These are phyloP conservation scores for Argyresthia albistria DNA, from an alignment of 2,888 invertebrate genomes.

Conservation along the genomic window DNA sequence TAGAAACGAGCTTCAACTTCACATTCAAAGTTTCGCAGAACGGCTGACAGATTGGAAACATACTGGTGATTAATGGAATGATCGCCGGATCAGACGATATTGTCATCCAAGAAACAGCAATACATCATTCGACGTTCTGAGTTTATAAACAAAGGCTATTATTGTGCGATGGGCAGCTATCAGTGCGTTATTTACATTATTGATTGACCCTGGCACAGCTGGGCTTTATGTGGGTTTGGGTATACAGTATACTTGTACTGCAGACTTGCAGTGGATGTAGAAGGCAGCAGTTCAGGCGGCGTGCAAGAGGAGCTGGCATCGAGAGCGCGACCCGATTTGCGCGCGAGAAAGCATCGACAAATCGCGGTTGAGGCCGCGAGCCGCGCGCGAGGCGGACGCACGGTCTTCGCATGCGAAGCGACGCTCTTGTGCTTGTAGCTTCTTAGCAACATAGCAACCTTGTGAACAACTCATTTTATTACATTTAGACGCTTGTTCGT, in stretches of 20 bases:
- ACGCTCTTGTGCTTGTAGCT: not conserved
- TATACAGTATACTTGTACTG: constrained; percentile 18
- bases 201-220: constrained; percentile 44
- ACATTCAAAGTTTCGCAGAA: too few relatives aligned
- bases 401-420: constrained; percentile 42
- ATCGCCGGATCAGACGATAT: too few relatives aligned
- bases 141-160: not conserved
- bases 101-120: too few relatives aligned
- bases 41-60: too few relatives aligned
- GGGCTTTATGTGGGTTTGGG: constrained; percentile 21
- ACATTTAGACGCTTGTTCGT: too few relatives aligned
- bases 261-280: not conserved
- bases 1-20: not conserved
- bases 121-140: too few relatives aligned
- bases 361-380: constrained; percentile 67
- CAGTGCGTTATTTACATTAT: constrained; percentile 22
- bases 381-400: constrained; percentile 51
- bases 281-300: constrained; percentile 28
- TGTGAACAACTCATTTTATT: too few relatives aligned
- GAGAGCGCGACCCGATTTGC: constrained; percentile 70
- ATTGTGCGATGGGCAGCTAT: too few relatives aligned
- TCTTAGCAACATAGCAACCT: too few relatives aligned
- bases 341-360: constrained; percentile 71
- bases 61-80: too few relatives aligned
- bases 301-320: too few relatives aligned